Evolutionary conservation across 2,888 invertebrate species (phyloP), one percentile per base, ranked within the genome.

Genomic region (Sisyra nigra): DNA sequence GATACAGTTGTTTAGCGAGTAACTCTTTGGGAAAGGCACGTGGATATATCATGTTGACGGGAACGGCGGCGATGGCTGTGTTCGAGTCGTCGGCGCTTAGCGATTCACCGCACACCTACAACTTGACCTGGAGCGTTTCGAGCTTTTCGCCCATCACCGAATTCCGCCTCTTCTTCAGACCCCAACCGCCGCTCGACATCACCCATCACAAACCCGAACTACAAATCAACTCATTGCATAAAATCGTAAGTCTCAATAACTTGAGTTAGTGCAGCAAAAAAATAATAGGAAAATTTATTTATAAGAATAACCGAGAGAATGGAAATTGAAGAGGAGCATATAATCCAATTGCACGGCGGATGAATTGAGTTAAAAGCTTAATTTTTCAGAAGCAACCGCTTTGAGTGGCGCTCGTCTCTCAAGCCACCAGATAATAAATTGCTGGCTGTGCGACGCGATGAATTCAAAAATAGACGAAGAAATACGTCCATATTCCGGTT

Each of bases 41-140:
- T 17, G 67, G 65, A 45, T 65, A 62, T 34, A 56, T 74, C 32
- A 60, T 59, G 42, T 58, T 74, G 18, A 70, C 71, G 24, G 74
- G 74, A 54, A 59, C 62, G 42, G 62, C 64, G 3, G 60, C 61
- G 9, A 47, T 58, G 41, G 68, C 68, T 4, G 59, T 60, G n/a
- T 67, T 71, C 51, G 64, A 66, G 47, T 68, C 68, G 41, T 62
- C 64, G 11, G 56, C 64, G 9, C 53, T 65, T 37, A 64, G 68
- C 35, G 52, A 61, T 9, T 64, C 63, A 46, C 64, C 66, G 45
- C 67, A 68, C 48, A 59, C 59, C 29, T 70, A 68, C 54, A 69
- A 68, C 51, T 59, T 70, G 24, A 63, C 67, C 6, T 71, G 69
- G 69, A 61, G 65, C 14, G 68, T 69, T 9, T 66, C 66, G 53